Evolutionary conservation across 2,113 vertebrate species (phyloP), one percentile per base, ranked within the genome.

Genomic region (Datnioides undecimradiatus): DNA sequence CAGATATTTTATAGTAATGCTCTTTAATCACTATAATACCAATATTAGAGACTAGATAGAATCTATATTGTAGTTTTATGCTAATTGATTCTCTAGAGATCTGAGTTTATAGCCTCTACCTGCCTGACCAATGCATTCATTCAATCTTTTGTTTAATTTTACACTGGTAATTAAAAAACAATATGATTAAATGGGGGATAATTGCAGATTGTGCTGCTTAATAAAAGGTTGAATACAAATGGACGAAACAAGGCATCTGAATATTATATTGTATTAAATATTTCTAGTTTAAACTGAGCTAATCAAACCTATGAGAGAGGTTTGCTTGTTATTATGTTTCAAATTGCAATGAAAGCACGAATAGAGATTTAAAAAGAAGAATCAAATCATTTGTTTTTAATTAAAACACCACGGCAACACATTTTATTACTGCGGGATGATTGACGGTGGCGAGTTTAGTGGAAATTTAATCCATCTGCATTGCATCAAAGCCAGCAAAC

Each of bases 381-480:
- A 36, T 14, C 27, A 58, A 59, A 21, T 34, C 2, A 33, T 45
- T 46, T 25, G 17, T 25, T 58, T 48, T 36, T 3, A 0, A 23
- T 40, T 52, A 48, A 46, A 36, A 8, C 7, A 31, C 40, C 45
- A 63, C 13, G 0, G 5, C 4, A 43, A 17, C 27, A 0, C 4
- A 1, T 27, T 63, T 68, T 57, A 65, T 38, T 23, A 40, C 6
- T 36, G 9, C 11, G 4, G 17, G 14, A 36, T 49, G 51, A 73
- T 1, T 71, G 55, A 65, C 63, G 27, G 27, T 4, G 48, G 19
- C 31, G 46, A 69, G 31, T 68, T 41, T 14, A 29, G n/a, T 51
- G 40, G 63, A 67, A 49, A 67, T 77, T 62, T 83, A 73, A 88
- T 86, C 43, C 23, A 46, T 73, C 76, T 71, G 54, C 84, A 84